Percentiles rank a stretch among this genome's conserved stretches.
Evolutionary conservation across 2,888 invertebrate species (phyloP).

Genomic region (Dryadula phaetusa): DNA sequence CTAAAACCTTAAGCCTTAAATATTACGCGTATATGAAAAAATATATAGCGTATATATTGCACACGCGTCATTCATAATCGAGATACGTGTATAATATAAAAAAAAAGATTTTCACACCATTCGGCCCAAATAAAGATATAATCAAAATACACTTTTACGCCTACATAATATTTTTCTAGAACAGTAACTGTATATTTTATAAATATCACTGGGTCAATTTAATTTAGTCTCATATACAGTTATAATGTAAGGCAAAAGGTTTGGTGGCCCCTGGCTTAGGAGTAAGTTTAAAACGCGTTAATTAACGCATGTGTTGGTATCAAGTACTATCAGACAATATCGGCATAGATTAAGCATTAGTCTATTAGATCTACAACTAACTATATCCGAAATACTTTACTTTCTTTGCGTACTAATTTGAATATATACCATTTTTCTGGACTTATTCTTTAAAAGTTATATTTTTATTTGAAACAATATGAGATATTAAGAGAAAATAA

Average conservation of each 20-base stretch:
- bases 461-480: too few species aligned
- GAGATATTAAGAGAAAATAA: too few species aligned
- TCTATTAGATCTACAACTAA: constrained; percentile 7
- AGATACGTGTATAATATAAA: not conserved
- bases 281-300: constrained; percentile 34
- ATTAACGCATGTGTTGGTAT: constrained; percentile 34
- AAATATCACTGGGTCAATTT: constrained; percentile 9
- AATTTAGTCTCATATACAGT: constrained; percentile 6
- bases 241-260: not conserved
- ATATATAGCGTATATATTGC: too few species aligned
- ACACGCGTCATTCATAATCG: too few species aligned
- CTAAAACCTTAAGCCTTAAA: too few species aligned
- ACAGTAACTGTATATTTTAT: constrained; percentile 2
- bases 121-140: too few species aligned
- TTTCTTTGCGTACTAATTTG: not conserved
- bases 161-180: not conserved
- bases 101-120: not conserved
- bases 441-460: not conserved
- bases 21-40: too few species aligned
- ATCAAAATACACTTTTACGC: not conserved
- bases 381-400: not conserved
- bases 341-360: constrained; percentile 21
- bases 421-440: not conserved
- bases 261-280: constrained; percentile 1
- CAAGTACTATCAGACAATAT: constrained; percentile 26